These are phyloP conservation scores for Iphiclides podalirius DNA, from an alignment of 2,888 invertebrate species.

Conservation along the genomic window DNA sequence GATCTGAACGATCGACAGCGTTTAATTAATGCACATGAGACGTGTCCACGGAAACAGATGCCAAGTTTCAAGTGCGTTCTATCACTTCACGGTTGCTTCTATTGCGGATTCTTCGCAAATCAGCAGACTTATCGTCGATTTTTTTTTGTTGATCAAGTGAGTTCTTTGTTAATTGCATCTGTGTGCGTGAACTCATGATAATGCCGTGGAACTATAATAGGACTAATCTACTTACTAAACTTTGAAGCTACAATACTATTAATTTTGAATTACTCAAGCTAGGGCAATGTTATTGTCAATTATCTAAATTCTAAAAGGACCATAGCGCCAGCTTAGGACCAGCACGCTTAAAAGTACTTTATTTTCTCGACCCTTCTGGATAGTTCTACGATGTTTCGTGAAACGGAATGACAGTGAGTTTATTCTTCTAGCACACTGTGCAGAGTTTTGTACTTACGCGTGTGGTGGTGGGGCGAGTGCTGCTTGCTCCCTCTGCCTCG, in stretches of 20 bases:
- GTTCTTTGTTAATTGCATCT: conserved; percentile 30
- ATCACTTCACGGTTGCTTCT: background rate
- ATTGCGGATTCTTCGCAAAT: background rate
- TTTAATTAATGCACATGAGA: conserved; percentile 61
- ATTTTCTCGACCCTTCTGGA: no score
- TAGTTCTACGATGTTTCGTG: conserved; percentile 59
- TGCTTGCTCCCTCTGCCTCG: conserved; percentile 63
- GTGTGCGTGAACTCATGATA: conserved; percentile 53
- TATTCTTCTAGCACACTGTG: background rate
- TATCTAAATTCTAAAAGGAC: no score
- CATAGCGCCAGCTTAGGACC: no score
- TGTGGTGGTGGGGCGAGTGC: conserved; percentile 72
- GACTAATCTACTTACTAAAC: background rate
- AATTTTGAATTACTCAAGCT: no score
- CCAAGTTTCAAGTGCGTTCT: no score
- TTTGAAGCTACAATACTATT: no score
- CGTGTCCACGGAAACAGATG: conserved; percentile 54
- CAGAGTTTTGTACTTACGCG: conserved; percentile 53
- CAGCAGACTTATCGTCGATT: background rate
- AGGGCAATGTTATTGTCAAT: no score
- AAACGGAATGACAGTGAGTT: conserved; percentile 62
- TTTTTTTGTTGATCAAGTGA: background rate
- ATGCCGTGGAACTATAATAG: conserved; percentile 46
- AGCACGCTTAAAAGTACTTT: no score
- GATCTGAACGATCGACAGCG: conserved; percentile 75